These are phyloP conservation scores for Chironomus tepperi DNA, from an alignment of 1,140 invertebrate genomes.

Conservation along the genomic window DNA sequence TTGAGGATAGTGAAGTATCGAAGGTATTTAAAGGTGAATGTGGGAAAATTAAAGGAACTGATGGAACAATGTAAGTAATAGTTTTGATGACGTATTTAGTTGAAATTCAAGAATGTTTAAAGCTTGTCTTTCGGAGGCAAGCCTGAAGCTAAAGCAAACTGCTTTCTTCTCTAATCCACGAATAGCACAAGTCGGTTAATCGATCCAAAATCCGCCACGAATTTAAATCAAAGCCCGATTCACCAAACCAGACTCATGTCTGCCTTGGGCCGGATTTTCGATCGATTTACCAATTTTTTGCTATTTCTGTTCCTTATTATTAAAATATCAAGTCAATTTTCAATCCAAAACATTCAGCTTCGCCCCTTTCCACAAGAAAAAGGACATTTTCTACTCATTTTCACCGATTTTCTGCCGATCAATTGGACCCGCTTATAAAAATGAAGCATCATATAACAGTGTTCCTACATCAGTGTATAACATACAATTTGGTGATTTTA, in stretches of 20 bases:
- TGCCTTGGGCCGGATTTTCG: too few species aligned
- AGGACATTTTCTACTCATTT: neutral
- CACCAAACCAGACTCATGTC: too few species aligned
- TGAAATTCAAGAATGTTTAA: too few species aligned
- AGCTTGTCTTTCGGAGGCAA: too few species aligned
- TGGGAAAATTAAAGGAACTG: neutral
- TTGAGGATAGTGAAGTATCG: neutral
- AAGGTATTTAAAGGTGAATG: neutral
- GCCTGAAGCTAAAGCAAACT: too few species aligned
- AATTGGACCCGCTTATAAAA: neutral
- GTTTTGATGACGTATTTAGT: neutral
- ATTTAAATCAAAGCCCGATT: too few species aligned
- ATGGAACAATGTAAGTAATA: neutral
- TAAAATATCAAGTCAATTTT: too few species aligned
- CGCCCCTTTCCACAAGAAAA: neutral
- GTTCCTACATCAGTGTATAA: neutral
- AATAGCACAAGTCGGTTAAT: too few species aligned
- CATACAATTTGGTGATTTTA: neutral
- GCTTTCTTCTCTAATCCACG: too few species aligned
- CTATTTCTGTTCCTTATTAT: too few species aligned
- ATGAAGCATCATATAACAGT: neutral
- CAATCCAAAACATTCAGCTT: neutral
- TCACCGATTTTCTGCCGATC: neutral
- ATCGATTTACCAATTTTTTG: too few species aligned
- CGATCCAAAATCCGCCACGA: too few species aligned